A percentile compares a stretch with the other conserved stretches of the same genome.
phyloP scores from a whole-genome alignment of 2,888 invertebrate species.

The Dascillus cervinus region DNA sequence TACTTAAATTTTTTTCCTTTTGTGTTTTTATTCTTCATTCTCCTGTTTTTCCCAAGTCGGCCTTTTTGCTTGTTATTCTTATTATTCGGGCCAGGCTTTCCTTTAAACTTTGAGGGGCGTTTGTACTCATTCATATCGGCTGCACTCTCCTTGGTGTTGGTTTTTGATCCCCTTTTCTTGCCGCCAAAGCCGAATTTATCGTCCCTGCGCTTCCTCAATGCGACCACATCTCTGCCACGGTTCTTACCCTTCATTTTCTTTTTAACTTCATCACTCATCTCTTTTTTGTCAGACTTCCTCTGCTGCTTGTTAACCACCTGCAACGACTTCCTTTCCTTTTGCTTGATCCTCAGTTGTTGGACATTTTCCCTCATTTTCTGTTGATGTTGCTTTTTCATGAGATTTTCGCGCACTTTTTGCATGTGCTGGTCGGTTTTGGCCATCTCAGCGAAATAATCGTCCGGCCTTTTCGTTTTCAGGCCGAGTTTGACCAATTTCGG shows the following conservation, averaged over 20 bases:
- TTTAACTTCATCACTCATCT: slow-evolving; percentile 87
- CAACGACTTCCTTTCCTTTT: slow-evolving; percentile 88
- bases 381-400: slow-evolving; percentile 76
- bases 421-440: slow-evolving; percentile 95
- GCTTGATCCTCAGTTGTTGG: slow-evolving; percentile 79
- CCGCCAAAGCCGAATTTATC: slow-evolving; percentile 93
- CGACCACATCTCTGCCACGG: slow-evolving; percentile 38
- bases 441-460: slow-evolving; percentile 99
- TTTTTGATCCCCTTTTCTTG: slow-evolving; percentile 83
- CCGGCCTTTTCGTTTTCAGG: slow-evolving; percentile 75
- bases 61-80: slow-evolving; percentile 20
- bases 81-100: slow-evolving; percentile 16
- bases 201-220: slow-evolving; percentile 63
- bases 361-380: slow-evolving; percentile 86
- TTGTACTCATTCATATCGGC: slow-evolving; percentile 55
- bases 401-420: slow-evolving; percentile 83
- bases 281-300: slow-evolving; percentile 83
- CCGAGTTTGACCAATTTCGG: slow-evolving; percentile 67
- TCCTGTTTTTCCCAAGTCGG: slow-evolving; percentile 44
- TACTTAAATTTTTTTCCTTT: slow-evolving; percentile 24
- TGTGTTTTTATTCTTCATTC: slow-evolving; percentile 42
- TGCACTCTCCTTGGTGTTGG: slow-evolving; percentile 76
- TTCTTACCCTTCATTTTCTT: slow-evolving; percentile 75
- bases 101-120: slow-evolving; percentile 30
- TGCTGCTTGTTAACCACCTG: slow-evolving; percentile 74